A percentile compares a stretch with the other conserved stretches of the same genome.
Conservation (phyloP, 2,888 invertebrate species). For the Cancer borealis region DNA sequence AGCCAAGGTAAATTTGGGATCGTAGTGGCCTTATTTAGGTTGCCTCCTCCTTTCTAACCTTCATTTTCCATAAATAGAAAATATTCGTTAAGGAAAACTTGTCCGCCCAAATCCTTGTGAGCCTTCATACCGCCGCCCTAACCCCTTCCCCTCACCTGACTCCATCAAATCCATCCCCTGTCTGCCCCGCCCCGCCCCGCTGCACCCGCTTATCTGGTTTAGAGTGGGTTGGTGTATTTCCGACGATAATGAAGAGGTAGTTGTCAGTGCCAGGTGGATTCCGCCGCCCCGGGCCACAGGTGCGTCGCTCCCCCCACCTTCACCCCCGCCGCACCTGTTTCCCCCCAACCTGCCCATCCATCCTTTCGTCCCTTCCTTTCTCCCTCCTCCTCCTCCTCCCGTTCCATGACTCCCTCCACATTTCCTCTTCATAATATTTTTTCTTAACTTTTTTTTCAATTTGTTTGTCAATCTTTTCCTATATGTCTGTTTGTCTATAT, state of each 20-base stretch:
- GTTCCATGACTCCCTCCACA: background rate
- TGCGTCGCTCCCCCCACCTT: background rate
- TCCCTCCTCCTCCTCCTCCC: background rate
- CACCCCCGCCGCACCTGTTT: background rate
- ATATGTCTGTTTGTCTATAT: no score
- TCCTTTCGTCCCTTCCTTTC: background rate
- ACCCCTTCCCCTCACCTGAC: background rate
- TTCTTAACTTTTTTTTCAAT: background rate
- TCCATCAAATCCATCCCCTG: background rate
- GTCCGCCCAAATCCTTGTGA: background rate
- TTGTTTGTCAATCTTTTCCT: background rate
- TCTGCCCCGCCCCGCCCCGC: background rate
- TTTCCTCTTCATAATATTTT: background rate
- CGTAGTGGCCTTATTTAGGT: background rate
- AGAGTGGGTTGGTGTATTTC: constrained; percentile 8
- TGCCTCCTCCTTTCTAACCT: no score
- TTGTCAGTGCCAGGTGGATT: background rate
- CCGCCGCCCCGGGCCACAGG: background rate
- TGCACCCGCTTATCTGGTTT: background rate
- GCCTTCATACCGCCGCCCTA: background rate
- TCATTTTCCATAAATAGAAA: no score
- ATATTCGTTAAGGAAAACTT: background rate
- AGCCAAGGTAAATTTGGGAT: background rate
- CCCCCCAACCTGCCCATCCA: background rate
- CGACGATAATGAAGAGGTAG: constrained; percentile 32